A percentile compares a stretch with the other conserved stretches of the same genome.
phyloP scores from a whole-genome alignment of 35 echinoderm and acorn worm genomes.

The Apostichopus japonicus region DNA sequence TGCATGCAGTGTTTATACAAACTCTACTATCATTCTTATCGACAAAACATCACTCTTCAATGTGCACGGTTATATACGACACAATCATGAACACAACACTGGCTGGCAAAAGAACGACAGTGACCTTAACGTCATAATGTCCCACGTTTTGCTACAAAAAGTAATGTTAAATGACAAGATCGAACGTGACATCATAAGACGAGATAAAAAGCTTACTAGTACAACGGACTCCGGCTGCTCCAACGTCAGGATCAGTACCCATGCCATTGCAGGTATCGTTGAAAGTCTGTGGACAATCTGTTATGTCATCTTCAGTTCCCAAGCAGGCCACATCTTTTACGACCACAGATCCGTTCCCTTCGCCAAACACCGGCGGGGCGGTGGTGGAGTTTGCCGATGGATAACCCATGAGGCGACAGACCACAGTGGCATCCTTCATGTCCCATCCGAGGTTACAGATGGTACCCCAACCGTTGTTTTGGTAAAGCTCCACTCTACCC shows the following conservation, averaged over 20 bases:
- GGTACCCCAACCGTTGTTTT: constrained; percentile 45
- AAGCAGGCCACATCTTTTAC: constrained; percentile 31
- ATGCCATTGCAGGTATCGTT: background rate
- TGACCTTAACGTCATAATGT: too few relatives aligned
- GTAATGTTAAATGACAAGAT: too few relatives aligned
- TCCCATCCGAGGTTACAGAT: constrained; percentile 57
- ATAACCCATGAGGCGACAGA: constrained; percentile 54
- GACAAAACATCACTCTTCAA: too few relatives aligned
- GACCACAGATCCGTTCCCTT: background rate
- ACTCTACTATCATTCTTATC: too few relatives aligned
- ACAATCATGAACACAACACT: too few relatives aligned
- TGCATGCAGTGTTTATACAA: too few relatives aligned
- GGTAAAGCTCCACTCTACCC: constrained; percentile 56
- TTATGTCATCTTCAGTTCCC: constrained; percentile 32
- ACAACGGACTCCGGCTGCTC: constrained; percentile 35
- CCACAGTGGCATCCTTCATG: constrained; percentile 47
- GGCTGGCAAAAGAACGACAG: too few relatives aligned
- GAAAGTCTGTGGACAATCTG: constrained; percentile 1
- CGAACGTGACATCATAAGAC: too few relatives aligned
- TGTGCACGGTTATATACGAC: too few relatives aligned
- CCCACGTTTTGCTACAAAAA: too few relatives aligned
- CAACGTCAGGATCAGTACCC: background rate
- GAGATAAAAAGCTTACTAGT: constrained; percentile 33
- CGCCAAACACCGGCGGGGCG: constrained; percentile 10
- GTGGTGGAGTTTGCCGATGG: constrained; percentile 43